These are phyloP conservation scores for Synanthedon tipuliformis DNA, from an alignment of 2,888 invertebrate species.

Conservation along the genomic window DNA sequence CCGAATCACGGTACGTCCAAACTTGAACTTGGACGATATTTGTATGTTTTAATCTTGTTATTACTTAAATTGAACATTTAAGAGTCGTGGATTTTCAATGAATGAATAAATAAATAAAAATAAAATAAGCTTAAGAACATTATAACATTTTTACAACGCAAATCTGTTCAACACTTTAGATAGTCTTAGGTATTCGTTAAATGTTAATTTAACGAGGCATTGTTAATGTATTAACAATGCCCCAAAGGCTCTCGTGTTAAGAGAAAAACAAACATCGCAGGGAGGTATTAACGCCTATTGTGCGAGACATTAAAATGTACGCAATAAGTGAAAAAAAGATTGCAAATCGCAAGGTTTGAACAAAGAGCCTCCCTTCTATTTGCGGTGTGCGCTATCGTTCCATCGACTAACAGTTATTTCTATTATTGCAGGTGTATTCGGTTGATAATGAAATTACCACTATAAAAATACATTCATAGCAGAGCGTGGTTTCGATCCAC, in stretches of 20 bases:
- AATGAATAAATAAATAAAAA: no score
- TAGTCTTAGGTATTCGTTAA: background rate
- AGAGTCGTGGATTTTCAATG: no score
- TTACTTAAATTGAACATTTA: no score
- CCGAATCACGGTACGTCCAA: no score
- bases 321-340: slow-evolving; percentile 34
- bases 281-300: slow-evolving; percentile 37
- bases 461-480: slow-evolving; percentile 34
- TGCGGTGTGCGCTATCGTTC: slow-evolving; percentile 55
- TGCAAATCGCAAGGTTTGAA: slow-evolving; percentile 36
- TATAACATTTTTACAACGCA: no score
- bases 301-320: slow-evolving; percentile 45
- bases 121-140: no score
- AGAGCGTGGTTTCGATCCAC: slow-evolving; percentile 87
- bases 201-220: no score
- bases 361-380: slow-evolving; percentile 49
- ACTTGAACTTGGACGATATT: no score
- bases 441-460: no score
- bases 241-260: background rate
- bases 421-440: no score
- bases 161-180: no score
- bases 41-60: no score
- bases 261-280: slow-evolving; percentile 13
- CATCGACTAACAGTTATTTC: slow-evolving; percentile 17
- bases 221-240: background rate